Evolutionary conservation across 2,113 vertebrate species (phyloP), one percentile per base, ranked within the genome.

Genomic region (Lutjanus erythropterus): DNA sequence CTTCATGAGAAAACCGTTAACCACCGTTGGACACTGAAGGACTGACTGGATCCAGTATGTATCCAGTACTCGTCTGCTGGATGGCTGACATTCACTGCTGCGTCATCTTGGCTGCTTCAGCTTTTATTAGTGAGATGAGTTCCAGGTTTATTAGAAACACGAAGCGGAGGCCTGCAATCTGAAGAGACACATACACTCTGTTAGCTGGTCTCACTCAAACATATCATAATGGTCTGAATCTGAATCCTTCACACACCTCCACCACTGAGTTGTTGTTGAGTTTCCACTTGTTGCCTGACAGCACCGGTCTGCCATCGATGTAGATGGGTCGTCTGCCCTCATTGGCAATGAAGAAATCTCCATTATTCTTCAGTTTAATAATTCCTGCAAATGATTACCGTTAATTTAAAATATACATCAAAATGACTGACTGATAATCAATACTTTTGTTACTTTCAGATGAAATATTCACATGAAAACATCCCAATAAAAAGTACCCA

Each of bases 71-170:
- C 25, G 25, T 39, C 68, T 33, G 29, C 62, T n/a, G 21, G 47
- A 14, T 16, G 58, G 19, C 35, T 15, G 60, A 33, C 12, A 2
- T 44, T 98, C 94, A 98, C 89, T 97, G 96, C 84, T 97, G 97
- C 6, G 94, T 95, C 93, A 98, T 96, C 92, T 98, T 98, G 82
- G 97, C 97, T 9, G 97, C 97, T 90, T 99, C 97, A 0, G 97
- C 97, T 94, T 97, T 96, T 88, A 98, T 98, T 55, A 99, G 95
- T 4, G 97, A 95, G 41, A 98, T 99, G 71, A 99, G 96, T 76
- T 99, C 97, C 91, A 98, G 95, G 92, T 99, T 98, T 91, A 99
- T 99, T 71, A 99, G 95, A 92, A 99, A 99, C 80, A 98, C 97
- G 16, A 99, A 99, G 56, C 97, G 96, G 47, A 99, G 96, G 62